phyloP scores from a whole-genome alignment of 2,797 vertebrate genomes.

The Sebastolobus altivelis region DNA sequence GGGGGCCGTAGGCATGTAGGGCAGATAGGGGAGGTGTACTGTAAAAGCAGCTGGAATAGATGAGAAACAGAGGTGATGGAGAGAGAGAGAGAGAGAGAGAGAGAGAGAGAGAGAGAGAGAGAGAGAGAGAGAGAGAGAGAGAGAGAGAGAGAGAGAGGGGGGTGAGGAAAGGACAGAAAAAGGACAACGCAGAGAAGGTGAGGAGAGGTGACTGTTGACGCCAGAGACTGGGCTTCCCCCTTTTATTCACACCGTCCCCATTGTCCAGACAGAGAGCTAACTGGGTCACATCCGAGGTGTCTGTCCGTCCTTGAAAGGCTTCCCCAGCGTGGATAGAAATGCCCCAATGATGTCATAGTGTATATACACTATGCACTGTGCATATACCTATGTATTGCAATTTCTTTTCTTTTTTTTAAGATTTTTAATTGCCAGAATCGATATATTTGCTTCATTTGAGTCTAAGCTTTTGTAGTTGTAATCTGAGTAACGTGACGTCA shows the following conservation, averaged over 20 bases:
- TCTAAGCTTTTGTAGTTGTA: too few relatives aligned
- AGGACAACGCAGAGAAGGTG: conserved; percentile 8
- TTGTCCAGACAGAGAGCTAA: conserved; percentile 32
- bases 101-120: too few relatives aligned
- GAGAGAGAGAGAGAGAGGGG: too few relatives aligned
- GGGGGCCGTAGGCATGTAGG: conserved; percentile 22
- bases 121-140: too few relatives aligned
- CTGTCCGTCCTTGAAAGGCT: conserved; percentile 21
- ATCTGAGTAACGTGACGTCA: too few relatives aligned
- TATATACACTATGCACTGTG: too few relatives aligned
- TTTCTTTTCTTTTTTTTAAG: too few relatives aligned
- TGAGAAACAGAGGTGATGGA: conserved; percentile 23
- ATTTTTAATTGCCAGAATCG: too few relatives aligned
- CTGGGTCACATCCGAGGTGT: conserved; percentile 37
- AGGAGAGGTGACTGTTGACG: conserved; percentile 13
- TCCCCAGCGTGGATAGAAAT: conserved; percentile 29
- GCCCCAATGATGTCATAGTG: conserved; percentile 14
- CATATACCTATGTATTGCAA: too few relatives aligned
- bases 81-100: background rate
- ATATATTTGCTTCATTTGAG: too few relatives aligned
- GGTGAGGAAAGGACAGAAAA: conserved; percentile 11
- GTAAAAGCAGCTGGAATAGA: conserved; percentile 42
- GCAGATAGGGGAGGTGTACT: conserved; percentile 38
- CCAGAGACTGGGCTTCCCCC: conserved; percentile 40
- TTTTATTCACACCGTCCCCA: conserved; percentile 6